A percentile compares a stretch with the other conserved stretches of the same genome.
These are phyloP conservation scores for Schlechtendalia chinensis DNA, from an alignment of 1,140 invertebrate species.

Conservation along the genomic window DNA sequence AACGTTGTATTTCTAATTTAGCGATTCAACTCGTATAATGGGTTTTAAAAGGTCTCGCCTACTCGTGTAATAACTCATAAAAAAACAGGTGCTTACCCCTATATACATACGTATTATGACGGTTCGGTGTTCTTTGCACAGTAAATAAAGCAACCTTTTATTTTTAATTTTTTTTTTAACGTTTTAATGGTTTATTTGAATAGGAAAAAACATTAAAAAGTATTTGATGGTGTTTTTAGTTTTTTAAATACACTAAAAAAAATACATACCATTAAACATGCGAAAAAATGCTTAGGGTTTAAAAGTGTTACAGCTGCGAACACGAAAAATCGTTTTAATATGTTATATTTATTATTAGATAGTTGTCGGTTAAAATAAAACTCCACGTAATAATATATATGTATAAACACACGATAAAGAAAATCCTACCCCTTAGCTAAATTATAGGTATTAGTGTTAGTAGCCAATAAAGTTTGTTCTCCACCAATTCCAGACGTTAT, in stretches of 20 bases:
- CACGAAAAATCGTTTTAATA: background rate
- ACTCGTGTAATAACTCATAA: background rate
- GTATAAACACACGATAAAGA: background rate
- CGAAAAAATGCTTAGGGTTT: constrained; percentile 1
- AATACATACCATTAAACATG: background rate
- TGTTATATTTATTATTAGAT: background rate
- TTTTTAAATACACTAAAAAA: constrained; percentile 11
- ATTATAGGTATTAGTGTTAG: too few species aligned
- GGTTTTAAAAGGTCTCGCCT: background rate
- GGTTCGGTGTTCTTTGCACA: background rate
- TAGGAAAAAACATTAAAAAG: background rate
- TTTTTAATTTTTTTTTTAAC: background rate
- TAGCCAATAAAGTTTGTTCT: too few species aligned
- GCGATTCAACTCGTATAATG: background rate
- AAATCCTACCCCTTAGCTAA: too few species aligned
- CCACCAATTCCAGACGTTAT: too few species aligned
- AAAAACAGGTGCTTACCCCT: background rate
- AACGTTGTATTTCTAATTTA: background rate
- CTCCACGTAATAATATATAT: background rate
- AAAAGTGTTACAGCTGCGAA: background rate
- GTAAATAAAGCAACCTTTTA: background rate
- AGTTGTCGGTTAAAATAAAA: background rate
- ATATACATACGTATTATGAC: background rate
- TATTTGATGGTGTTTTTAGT: background rate
- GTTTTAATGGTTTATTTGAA: background rate